Evolutionary conservation across 2,888 invertebrate species (phyloP).

Genomic region (Agrochola macilenta): DNA sequence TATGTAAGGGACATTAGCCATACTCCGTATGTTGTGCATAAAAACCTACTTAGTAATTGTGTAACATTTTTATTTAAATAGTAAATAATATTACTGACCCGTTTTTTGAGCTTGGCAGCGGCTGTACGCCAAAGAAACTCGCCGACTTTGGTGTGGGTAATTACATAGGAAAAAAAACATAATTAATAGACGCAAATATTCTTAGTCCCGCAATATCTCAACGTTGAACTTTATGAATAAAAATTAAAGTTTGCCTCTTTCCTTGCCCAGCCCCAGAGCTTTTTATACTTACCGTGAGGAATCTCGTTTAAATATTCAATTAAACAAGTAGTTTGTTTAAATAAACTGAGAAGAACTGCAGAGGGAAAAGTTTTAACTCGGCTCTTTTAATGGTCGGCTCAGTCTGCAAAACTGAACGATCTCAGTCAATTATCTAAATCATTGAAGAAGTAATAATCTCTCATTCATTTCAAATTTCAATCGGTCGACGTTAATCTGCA

Average conservation of each 20-base stretch:
- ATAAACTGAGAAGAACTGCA: conserved; percentile 37
- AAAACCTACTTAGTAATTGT: neutral
- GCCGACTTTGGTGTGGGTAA: neutral
- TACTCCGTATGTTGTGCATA: neutral
- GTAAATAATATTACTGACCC: neutral
- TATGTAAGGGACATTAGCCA: neutral
- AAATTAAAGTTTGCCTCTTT: conserved; percentile 35
- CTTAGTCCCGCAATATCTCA: conserved; percentile 33
- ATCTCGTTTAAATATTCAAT: conserved; percentile 59
- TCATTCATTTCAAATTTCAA: conserved; percentile 67
- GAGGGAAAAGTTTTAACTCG: conserved; percentile 48
- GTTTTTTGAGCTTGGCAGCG: neutral
- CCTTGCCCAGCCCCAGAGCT: conserved; percentile 14
- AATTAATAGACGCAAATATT: conserved; percentile 38
- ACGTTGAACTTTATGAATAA: conserved; percentile 33
- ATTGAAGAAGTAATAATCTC: conserved; percentile 69
- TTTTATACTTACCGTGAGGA: conserved; percentile 21
- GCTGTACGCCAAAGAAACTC: neutral
- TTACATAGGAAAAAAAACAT: conserved; percentile 6
- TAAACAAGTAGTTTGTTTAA: conserved; percentile 58
- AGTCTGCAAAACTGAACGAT: conserved; percentile 25
- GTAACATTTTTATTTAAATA: conserved; percentile 4
- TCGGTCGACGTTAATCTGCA: conserved; percentile 65
- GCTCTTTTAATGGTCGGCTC: conserved; percentile 40
- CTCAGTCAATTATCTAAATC: conserved; percentile 71